Percentiles rank a stretch among this genome's conserved stretches.
phyloP scores from a whole-genome alignment of 2,888 invertebrate species.

The Leptopilina drosophilae region DNA sequence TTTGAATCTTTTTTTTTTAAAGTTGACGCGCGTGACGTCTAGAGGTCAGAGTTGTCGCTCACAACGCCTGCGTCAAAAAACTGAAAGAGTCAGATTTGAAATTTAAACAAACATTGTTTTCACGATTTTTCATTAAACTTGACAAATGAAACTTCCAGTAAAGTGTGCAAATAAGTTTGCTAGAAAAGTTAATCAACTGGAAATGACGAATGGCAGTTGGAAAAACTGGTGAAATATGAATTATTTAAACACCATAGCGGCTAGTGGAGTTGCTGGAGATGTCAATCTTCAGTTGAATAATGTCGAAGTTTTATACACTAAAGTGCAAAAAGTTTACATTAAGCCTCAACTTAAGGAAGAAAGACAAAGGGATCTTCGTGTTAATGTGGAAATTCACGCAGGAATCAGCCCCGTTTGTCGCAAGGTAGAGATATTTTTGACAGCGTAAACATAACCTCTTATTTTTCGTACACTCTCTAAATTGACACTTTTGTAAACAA shows the following conservation, averaged over 20 bases:
- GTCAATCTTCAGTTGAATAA: slow-evolving; percentile 73
- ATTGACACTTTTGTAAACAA: neutral
- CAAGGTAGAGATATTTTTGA: slow-evolving; percentile 64
- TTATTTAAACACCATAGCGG: slow-evolving; percentile 69
- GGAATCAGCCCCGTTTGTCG: slow-evolving; percentile 75
- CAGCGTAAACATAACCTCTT: slow-evolving; percentile 22
- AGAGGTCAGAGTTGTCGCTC: slow-evolving; percentile 57
- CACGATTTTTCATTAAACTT: slow-evolving; percentile 50
- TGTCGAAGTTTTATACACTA: slow-evolving; percentile 73
- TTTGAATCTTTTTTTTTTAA: slow-evolving; percentile 27
- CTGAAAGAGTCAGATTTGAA: slow-evolving; percentile 60
- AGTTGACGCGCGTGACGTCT: slow-evolving; percentile 53
- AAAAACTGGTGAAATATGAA: slow-evolving; percentile 67
- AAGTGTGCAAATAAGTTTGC: slow-evolving; percentile 42
- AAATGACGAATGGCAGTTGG: slow-evolving; percentile 52
- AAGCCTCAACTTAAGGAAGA: slow-evolving; percentile 74
- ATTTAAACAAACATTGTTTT: slow-evolving; percentile 56
- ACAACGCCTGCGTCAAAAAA: slow-evolving; percentile 60
- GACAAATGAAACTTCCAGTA: slow-evolving; percentile 61
- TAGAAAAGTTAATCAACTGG: slow-evolving; percentile 41
- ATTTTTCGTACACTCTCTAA: neutral
- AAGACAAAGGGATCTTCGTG: slow-evolving; percentile 72
- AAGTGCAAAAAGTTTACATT: slow-evolving; percentile 73
- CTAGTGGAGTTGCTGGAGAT: slow-evolving; percentile 64
- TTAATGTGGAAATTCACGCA: slow-evolving; percentile 74